Evolutionary conservation across 1,140 invertebrate species (phyloP).

Genomic region (Brachionus sp.): DNA sequence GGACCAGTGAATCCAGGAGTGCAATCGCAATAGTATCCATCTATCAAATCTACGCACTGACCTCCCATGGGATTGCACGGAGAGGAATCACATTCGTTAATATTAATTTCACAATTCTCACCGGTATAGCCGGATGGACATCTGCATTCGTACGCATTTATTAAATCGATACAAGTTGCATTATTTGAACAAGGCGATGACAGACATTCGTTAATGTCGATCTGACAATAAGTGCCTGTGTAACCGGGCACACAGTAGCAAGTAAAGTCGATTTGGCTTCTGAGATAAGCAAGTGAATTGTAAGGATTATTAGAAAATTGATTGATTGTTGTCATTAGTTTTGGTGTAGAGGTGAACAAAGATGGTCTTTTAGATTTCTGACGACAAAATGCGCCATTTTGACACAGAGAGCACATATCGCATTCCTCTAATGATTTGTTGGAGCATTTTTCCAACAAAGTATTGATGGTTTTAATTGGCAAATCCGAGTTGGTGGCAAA

Average conservation of each 20-base stretch:
- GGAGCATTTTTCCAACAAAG: neutral
- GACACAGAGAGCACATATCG: slow-evolving; percentile 26
- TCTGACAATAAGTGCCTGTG: slow-evolving; percentile 66
- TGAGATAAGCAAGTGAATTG: neutral
- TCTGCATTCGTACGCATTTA: neutral
- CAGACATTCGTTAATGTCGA: slow-evolving; percentile 42
- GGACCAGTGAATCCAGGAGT: slow-evolving; percentile 22
- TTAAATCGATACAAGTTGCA: slow-evolving; percentile 18
- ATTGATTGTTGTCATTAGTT: neutral
- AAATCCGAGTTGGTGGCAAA: slow-evolving; percentile 8
- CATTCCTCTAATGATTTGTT: slow-evolving; percentile 14
- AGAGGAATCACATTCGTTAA: slow-evolving; percentile 78
- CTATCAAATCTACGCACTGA: slow-evolving; percentile 50
- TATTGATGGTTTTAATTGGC: neutral
- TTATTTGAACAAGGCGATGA: neutral
- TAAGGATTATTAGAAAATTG: neutral
- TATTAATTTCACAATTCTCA: slow-evolving; percentile 69
- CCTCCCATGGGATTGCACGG: slow-evolving; percentile 65
- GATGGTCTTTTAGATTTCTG: slow-evolving; percentile 25
- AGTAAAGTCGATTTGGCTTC: slow-evolving; percentile 13
- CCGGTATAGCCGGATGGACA: slow-evolving; percentile 68
- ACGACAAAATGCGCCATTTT: slow-evolving; percentile 32
- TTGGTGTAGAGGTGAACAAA: neutral
- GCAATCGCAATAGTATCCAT: slow-evolving; percentile 51
- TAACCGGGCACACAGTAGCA: slow-evolving; percentile 59